Evolutionary conservation across 2,113 vertebrate species (phyloP), one percentile per base, ranked within the genome.

Genomic region (Indri indri): DNA sequence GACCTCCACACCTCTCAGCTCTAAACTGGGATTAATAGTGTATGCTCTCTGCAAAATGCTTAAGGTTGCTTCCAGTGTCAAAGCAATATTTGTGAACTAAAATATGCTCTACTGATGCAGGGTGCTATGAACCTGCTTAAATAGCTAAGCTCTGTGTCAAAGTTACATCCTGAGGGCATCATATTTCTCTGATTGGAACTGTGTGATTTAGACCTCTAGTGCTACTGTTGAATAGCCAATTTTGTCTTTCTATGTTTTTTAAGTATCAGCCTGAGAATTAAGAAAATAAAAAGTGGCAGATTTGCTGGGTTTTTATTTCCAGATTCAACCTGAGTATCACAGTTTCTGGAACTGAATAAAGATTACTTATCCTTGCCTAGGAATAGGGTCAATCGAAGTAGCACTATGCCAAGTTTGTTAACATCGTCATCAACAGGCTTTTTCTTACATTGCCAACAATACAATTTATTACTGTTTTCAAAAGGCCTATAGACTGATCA

Each of bases 211-310:
- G 34, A 90, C 25, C 11, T 71, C 37, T 3, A 12, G 16, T 87
- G 47, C 54, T 82, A 57, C 6, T 89, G 6, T 76, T n/a, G 32
- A 97, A 83, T 12, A 71, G 57, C 7, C 22, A 81, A 63, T 30
- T 91, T 85, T 92, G 25, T 63, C 50, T 73, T 74, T 79, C 30
- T 12, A 6, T 13, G 8, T 42, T 61, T 85, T 96, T 66, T 16
- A 79, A 91, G 71, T 37, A 54, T 83, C 32, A 81, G 27, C 2
- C 50, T 81, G 32, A 79, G 74, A 94, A 94, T 74, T 84, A 93
- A 94, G 34, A 84, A 95, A 91, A 94, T 87, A 59, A 90, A 94
- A 79, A 76, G 25, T 23, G 45, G 86, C 13, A 83, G 63, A 80
- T 6, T 8, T 71, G 42, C 91, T 65, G 52, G 3, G 3, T 27